Conservation (phyloP, 1,140 invertebrate species). For the Neodiprion lecontei region DNA sequence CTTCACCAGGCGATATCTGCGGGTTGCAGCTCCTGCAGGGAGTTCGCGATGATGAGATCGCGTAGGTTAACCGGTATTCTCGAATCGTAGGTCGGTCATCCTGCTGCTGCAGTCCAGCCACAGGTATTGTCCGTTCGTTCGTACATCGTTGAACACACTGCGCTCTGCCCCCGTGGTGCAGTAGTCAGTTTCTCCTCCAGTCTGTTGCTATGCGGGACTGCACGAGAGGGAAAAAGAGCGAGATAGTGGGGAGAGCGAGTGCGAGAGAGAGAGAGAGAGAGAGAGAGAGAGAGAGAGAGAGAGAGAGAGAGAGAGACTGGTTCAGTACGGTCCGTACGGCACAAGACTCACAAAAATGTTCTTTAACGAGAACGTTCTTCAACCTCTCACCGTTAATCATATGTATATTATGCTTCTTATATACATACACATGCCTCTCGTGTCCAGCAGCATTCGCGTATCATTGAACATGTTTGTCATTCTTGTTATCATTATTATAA, state of each 20-base stretch:
- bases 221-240: slow-evolving; percentile 34
- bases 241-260: slow-evolving; percentile 10
- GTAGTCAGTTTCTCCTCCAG: slow-evolving; percentile 21
- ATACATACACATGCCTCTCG: too few relatives aligned
- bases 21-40: too few relatives aligned
- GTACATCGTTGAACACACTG: slow-evolving; percentile 7
- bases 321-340: background rate
- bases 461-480: too few relatives aligned
- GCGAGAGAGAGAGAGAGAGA: slow-evolving; percentile 1
- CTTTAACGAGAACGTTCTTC: too few relatives aligned
- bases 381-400: too few relatives aligned
- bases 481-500: too few relatives aligned
- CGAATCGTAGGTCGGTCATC: slow-evolving; percentile 7
- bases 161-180: background rate
- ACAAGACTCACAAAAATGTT: background rate
- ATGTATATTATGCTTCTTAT: too few relatives aligned
- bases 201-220: slow-evolving; percentile 54
- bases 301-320: slow-evolving; percentile 2
- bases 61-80: slow-evolving; percentile 3
- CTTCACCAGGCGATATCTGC: too few relatives aligned
- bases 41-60: background rate
- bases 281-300: slow-evolving; percentile 13
- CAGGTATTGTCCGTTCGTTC: background rate
- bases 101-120: background rate
- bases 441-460: too few relatives aligned